A percentile compares a stretch with the other conserved stretches of the same genome.
Evolutionary conservation across 2,888 invertebrate species (phyloP).

Genomic region (Agapostemon virescens): DNA sequence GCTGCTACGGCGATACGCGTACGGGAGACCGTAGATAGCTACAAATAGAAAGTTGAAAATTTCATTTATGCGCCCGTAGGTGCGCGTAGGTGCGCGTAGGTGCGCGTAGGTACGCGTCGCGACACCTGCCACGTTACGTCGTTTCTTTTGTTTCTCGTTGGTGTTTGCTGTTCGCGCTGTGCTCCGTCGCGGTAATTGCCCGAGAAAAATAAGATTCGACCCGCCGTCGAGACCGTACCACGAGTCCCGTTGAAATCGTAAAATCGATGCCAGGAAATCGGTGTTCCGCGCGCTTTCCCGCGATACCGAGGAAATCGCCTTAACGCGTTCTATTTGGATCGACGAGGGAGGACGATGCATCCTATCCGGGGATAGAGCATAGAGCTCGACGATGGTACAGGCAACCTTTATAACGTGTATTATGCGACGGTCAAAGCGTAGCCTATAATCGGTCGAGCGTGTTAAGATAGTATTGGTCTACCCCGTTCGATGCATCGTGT

Average conservation of each 20-base stretch:
- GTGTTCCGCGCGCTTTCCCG: too few relatives aligned
- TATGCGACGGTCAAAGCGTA: slow-evolving; percentile 42
- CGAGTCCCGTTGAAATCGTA: too few relatives aligned
- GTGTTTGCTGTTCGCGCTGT: too few relatives aligned
- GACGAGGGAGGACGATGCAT: slow-evolving; percentile 8
- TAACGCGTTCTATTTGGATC: slow-evolving; percentile 16
- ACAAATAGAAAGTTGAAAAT: slow-evolving; percentile 59
- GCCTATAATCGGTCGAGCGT: slow-evolving; percentile 52
- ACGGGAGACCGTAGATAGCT: slow-evolving; percentile 10
- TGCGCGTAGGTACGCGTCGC: background rate
- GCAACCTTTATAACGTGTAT: slow-evolving; percentile 39
- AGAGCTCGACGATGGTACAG: slow-evolving; percentile 19
- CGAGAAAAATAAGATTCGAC: too few relatives aligned
- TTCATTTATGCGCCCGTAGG: slow-evolving; percentile 14
- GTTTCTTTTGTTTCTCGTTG: too few relatives aligned
- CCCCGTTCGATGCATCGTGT: slow-evolving; percentile 24
- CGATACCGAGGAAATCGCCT: background rate
- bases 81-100: background rate
- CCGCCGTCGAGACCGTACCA: too few relatives aligned
- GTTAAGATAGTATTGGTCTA: slow-evolving; percentile 38
- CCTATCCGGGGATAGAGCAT: slow-evolving; percentile 15
- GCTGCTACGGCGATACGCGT: background rate
- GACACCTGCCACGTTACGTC: too few relatives aligned
- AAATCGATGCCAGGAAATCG: too few relatives aligned
- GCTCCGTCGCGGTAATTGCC: too few relatives aligned